Conservation (phyloP, 2,113 vertebrate genomes). For the Apodemus sylvaticus region DNA sequence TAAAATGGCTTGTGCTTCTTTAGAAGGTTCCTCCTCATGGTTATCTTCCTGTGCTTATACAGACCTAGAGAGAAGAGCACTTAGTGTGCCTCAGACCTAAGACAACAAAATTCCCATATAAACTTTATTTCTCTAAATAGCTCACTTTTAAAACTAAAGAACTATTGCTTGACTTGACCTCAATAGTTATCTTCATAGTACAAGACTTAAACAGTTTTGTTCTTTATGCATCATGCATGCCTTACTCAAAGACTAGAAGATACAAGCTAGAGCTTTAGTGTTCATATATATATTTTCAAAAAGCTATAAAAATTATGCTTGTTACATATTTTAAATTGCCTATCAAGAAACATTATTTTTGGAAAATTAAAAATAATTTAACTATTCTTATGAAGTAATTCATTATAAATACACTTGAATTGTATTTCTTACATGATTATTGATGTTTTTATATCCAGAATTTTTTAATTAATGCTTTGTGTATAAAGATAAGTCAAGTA, state of each 20-base stretch:
- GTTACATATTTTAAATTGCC: not conserved
- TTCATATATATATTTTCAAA: not conserved
- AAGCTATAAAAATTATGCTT: not conserved
- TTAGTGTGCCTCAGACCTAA: slow-evolving; percentile 55
- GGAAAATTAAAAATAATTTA: not conserved
- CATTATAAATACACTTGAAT: not conserved
- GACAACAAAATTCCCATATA: slow-evolving; percentile 46
- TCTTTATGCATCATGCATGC: not conserved
- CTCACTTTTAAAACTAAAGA: slow-evolving; percentile 50
- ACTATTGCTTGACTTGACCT: slow-evolving; percentile 29
- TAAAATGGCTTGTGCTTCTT: slow-evolving; percentile 52
- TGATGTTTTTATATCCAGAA: not conserved
- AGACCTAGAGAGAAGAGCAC: slow-evolving; percentile 45
- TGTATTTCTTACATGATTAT: not conserved
- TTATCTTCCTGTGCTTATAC: slow-evolving; percentile 30
- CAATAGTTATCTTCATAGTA: not conserved
- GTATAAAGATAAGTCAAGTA: not conserved
- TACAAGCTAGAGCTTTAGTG: not conserved
- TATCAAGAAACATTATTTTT: not conserved
- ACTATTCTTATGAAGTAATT: not conserved
- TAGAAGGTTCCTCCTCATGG: not conserved
- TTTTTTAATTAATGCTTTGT: not conserved
- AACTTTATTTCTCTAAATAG: slow-evolving; percentile 56
- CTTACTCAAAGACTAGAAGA: not conserved
- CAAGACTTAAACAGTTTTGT: not conserved